These are phyloP conservation scores for Laticauda laticaudata DNA, from an alignment of 2,113 vertebrate species.

Conservation along the genomic window DNA sequence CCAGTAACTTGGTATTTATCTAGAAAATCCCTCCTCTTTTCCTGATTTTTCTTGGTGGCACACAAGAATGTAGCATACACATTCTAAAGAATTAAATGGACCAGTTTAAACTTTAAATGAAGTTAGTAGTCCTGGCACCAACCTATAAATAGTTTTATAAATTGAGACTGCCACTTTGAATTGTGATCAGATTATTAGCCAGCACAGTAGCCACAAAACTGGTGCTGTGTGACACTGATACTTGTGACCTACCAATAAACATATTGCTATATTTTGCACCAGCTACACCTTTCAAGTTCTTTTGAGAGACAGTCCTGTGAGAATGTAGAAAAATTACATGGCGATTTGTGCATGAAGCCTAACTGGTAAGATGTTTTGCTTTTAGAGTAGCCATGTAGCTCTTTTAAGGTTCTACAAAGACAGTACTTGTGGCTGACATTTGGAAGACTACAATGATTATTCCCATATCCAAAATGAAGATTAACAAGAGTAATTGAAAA, in stretches of 20 bases:
- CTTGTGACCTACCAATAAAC: neutral
- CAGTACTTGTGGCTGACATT: neutral
- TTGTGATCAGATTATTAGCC: neutral
- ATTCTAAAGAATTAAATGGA: neutral
- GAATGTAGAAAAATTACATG: neutral
- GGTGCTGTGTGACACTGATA: neutral
- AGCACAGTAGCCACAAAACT: neutral
- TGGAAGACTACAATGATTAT: neutral
- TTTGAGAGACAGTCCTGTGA: neutral
- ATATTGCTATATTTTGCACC: neutral
- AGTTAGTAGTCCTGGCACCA: neutral
- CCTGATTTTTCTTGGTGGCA: neutral
- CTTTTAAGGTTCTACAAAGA: neutral
- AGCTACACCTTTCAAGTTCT: neutral
- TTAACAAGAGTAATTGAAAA: neutral
- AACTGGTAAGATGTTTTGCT: neutral
- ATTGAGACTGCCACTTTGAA: neutral
- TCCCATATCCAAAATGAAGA: neutral
- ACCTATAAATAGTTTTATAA: neutral
- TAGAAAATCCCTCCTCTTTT: neutral
- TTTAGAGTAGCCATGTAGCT: neutral
- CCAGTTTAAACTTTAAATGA: neutral
- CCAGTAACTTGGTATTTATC: neutral
- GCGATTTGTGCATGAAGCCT: neutral
- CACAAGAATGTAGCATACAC: neutral